Evolutionary conservation across 2,888 invertebrate genomes (phyloP).

Genomic region (Mythimna loreyi): DNA sequence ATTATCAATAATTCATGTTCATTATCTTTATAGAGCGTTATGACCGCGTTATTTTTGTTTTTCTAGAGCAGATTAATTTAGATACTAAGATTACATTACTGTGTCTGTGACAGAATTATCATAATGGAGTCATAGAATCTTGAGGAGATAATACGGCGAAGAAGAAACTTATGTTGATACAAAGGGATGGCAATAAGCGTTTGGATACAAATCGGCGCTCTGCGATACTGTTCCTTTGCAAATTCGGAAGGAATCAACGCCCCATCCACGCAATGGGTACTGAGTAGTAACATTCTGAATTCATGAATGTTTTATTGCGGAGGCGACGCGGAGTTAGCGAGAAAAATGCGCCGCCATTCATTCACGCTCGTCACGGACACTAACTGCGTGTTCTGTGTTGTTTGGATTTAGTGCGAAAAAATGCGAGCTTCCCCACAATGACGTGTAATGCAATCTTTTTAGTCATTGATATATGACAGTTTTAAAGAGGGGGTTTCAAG

Average conservation of each 20-base stretch:
- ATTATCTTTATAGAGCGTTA: conserved; percentile 62
- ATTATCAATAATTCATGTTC: conserved; percentile 67
- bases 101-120: conserved; percentile 51
- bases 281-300: conserved; percentile 84
- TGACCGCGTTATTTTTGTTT: conserved; percentile 48
- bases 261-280: conserved; percentile 77
- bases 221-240: conserved; percentile 70
- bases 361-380: conserved; percentile 87
- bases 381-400: conserved; percentile 87
- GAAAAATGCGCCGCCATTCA: conserved; percentile 87
- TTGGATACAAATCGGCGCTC: conserved; percentile 70
- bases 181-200: conserved; percentile 64
- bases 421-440: conserved; percentile 75
- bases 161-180: conserved; percentile 54
- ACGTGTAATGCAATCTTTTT: conserved; percentile 78
- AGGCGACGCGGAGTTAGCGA: conserved; percentile 83
- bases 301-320: conserved; percentile 88
- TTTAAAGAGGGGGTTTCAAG: conserved; percentile 45
- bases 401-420: conserved; percentile 85
- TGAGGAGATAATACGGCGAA: conserved; percentile 41
- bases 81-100: conserved; percentile 43
- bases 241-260: conserved; percentile 74
- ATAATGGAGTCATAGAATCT: conserved; percentile 57
- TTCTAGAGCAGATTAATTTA: conserved; percentile 52
- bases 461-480: conserved; percentile 74